Evolutionary conservation across 1,140 invertebrate species (phyloP).

Genomic region (Neodiprion pinetum): DNA sequence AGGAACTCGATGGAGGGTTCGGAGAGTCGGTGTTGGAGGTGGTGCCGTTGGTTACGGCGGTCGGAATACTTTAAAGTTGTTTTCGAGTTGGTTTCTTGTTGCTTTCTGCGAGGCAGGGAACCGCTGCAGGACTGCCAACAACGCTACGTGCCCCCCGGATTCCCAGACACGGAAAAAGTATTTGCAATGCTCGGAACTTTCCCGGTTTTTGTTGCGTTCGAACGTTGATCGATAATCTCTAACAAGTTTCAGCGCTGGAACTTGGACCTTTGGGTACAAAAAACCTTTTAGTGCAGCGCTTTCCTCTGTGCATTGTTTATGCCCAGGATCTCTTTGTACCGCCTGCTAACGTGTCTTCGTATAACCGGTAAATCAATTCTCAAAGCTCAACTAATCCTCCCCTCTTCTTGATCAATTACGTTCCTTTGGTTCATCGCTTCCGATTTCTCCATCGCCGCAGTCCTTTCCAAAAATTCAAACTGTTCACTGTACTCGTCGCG

Average conservation of each 20-base stretch:
- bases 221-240: background rate
- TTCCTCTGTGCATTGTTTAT: background rate
- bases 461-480: no score
- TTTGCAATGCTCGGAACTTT: background rate
- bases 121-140: background rate
- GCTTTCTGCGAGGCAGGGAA: background rate
- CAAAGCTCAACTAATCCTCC: background rate
- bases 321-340: background rate
- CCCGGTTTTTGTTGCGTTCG: background rate
- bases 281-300: background rate
- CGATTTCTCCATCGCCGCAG: no score
- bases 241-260: background rate
- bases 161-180: background rate
- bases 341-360: background rate
- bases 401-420: no score
- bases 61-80: conserved; percentile 5
- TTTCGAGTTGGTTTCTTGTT: background rate
- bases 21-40: background rate
- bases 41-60: background rate
- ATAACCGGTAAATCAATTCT: background rate
- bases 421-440: no score
- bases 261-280: background rate
- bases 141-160: no score
- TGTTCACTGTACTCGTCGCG: no score
- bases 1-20: background rate